A percentile compares a stretch with the other conserved stretches of the same genome.
Evolutionary conservation across 35 echinoderm and acorn worm genomes (phyloP).

Genomic region (Apostichopus japonicus): DNA sequence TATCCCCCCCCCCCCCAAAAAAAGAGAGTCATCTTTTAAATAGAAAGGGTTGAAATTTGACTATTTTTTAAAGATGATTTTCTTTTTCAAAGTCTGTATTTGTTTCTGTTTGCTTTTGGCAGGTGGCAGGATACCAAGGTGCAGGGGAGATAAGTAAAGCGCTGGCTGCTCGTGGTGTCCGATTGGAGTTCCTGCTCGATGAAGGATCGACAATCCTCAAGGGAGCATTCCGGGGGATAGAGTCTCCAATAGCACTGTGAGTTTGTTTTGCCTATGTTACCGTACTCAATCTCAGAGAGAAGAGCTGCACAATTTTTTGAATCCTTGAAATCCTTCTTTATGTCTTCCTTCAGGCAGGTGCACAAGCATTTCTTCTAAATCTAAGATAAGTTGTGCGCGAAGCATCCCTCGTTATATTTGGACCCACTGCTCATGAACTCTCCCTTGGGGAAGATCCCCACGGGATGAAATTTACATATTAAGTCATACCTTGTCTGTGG

Average conservation of each 20-base stretch:
- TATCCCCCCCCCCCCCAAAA: too few relatives aligned
- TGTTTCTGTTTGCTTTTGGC: background rate
- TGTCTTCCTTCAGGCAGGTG: background rate
- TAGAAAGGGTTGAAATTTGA: too few relatives aligned
- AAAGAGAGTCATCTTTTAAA: too few relatives aligned
- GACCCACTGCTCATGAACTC: too few relatives aligned
- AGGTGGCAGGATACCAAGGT: slow-evolving; percentile 71
- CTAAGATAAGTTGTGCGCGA: too few relatives aligned
- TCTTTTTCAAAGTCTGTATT: background rate
- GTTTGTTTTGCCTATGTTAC: background rate
- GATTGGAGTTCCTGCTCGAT: slow-evolving; percentile 85
- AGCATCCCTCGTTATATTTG: too few relatives aligned
- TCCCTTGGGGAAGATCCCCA: too few relatives aligned
- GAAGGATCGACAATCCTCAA: slow-evolving; percentile 77
- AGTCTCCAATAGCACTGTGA: slow-evolving; percentile 72
- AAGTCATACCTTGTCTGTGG: too few relatives aligned
- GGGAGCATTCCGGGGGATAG: slow-evolving; percentile 58
- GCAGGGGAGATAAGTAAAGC: slow-evolving; percentile 65
- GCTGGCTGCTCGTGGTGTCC: slow-evolving; percentile 43
- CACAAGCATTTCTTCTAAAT: background rate
- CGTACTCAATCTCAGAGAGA: background rate
- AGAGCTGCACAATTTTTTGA: background rate
- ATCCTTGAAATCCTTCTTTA: background rate
- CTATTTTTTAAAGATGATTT: too few relatives aligned
- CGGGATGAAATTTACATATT: too few relatives aligned